These are phyloP conservation scores for Fregata magnificens DNA, from an alignment of 2,113 vertebrate species.

Conservation along the genomic window DNA sequence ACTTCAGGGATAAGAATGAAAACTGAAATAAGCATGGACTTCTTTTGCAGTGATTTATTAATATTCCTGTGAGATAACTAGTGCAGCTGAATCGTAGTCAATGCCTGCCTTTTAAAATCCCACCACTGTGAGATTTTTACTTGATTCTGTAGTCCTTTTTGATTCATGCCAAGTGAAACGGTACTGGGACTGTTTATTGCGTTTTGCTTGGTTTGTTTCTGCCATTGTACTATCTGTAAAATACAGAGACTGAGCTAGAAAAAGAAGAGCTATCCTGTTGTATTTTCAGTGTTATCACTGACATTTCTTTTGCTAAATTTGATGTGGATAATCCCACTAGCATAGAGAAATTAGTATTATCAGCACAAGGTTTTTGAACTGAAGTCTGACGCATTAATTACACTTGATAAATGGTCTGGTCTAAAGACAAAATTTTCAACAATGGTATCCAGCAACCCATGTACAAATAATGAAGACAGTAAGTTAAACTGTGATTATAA, in stretches of 20 bases:
- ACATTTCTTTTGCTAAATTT: neutral
- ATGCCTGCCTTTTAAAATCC: neutral
- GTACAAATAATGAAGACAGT: neutral
- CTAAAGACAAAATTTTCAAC: constrained; percentile 25
- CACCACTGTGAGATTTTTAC: neutral
- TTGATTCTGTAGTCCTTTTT: neutral
- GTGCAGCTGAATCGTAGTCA: neutral
- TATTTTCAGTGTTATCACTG: neutral
- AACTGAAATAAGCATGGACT: neutral
- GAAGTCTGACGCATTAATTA: constrained; percentile 44
- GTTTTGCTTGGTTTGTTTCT: neutral
- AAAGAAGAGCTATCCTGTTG: neutral
- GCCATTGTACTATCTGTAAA: neutral
- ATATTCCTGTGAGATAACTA: neutral
- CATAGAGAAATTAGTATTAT: constrained; percentile 7
- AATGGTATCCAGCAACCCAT: neutral
- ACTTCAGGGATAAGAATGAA: neutral
- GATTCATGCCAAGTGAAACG: neutral
- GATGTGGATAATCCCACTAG: neutral
- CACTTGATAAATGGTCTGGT: constrained; percentile 47
- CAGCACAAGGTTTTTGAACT: neutral
- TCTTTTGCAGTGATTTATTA: neutral
- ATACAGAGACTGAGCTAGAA: neutral
- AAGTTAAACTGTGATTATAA: neutral
- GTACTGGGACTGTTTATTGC: neutral